A percentile compares a stretch with the other conserved stretches of the same genome.
Evolutionary conservation across 2,888 invertebrate species (phyloP).

Genomic region (Petrolisthes manimaculis): DNA sequence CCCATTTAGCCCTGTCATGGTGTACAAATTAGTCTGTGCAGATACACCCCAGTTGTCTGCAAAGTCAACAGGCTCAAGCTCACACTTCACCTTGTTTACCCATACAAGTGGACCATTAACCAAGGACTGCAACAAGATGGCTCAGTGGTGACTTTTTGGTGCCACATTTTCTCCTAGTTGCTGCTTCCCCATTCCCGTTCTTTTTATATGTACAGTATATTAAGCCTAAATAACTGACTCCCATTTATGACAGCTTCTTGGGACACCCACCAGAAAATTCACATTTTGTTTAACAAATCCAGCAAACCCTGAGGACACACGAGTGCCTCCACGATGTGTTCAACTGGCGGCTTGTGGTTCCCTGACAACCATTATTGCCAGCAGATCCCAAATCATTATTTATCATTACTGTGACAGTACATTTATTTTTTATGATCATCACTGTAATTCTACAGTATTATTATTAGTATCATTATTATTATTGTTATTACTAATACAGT

Average conservation of each 20-base stretch:
- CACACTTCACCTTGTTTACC: constrained; percentile 43
- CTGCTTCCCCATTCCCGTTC: constrained; percentile 17
- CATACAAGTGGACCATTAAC: constrained; percentile 52
- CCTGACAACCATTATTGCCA: constrained; percentile 5
- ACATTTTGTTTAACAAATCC: constrained; percentile 41
- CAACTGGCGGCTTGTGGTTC: constrained; percentile 20
- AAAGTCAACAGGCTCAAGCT: constrained; percentile 55
- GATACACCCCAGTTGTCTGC: constrained; percentile 43
- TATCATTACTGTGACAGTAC: neutral
- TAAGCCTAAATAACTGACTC: constrained; percentile 12
- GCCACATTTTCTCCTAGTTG: constrained; percentile 17
- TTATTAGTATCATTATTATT: neutral
- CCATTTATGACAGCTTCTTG: constrained; percentile 50
- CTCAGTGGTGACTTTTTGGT: constrained; percentile 42
- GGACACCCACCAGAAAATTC: constrained; percentile 52
- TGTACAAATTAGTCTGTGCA: constrained; percentile 57
- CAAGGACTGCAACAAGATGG: constrained; percentile 51
- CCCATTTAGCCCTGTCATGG: constrained; percentile 56
- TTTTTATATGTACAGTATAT: constrained; percentile 26
- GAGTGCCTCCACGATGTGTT: constrained; percentile 63
- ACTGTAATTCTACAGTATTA: neutral
- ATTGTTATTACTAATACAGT: neutral
- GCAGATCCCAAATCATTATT: constrained; percentile 6
- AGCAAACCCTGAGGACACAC: constrained; percentile 49
- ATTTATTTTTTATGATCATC: neutral